Base-by-base conservation (phyloP, 1,140 invertebrate genomes). In the Heliconius himera region DNA sequence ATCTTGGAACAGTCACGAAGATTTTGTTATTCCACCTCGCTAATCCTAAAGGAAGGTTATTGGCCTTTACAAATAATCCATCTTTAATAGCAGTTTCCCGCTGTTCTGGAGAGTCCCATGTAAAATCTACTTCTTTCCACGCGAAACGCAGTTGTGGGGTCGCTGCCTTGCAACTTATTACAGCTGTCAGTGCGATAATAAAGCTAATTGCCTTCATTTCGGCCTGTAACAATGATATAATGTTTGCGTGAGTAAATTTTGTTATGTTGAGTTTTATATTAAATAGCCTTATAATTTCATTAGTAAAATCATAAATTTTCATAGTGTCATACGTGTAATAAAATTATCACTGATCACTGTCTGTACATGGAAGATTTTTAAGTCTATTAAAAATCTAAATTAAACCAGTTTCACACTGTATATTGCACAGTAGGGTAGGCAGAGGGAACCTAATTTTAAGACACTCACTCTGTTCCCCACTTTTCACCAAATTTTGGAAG, bases 1-100 rank as follows among this genome's bases (percentile, higher is more conserved):
- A 97, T 92, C 96, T 96, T 54, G 97, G 97, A 8, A 97, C 95
- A 3, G 97, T 97, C 73, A 98, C 93, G 86, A 98, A 97, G 66
- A 98, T 84, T 94, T 97, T 97, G 88, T 97, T 96, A 77, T 96
- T 95, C 97, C 97, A 97, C 49, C 96, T 93, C 60, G 96, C 96
- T 74, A 98, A 75, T 33, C 97, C 97, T 20, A 97, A 91, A 2
- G 97, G 97, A 78, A 97, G 88, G 91, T 97, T 97, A 88, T 97
- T 96, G 76, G 95, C 95, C 22, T 95, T 95, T 13, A 97, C 94
- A 88, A 96, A 98, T 82, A 95, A 91, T 29, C 96, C 96, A 49
- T 92, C 95, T 20, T 95, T 92, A 16, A 97, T 94, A n/a, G 96
- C 96, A 29, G 94, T 92, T 78, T 96, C 92, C 82, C 95, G 95